Base-by-base conservation (phyloP, 2,888 invertebrate genomes). In the Cryptocephalus moraei region DNA sequence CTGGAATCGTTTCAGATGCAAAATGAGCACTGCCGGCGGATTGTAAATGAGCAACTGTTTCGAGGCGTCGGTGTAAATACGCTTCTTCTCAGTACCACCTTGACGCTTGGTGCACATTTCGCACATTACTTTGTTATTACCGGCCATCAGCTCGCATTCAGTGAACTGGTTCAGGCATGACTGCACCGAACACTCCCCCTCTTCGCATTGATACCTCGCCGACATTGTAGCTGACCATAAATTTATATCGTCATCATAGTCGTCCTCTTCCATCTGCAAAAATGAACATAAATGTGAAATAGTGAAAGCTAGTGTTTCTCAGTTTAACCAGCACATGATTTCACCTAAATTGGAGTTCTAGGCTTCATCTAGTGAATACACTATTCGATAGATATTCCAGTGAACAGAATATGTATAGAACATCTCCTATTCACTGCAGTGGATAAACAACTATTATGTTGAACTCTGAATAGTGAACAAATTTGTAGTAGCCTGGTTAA, bases 1-100 rank as follows among this genome's bases (percentile, higher is more conserved):
- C 73, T 95, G 93, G 74, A 97, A 99, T 52, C 97, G 75, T 72
- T 99, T 99, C 53, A 99, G 72, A 66, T 99, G 97, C 14, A 99
- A 73, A 46, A 96, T 97, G 1, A 99, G 77, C 45, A 97, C 86
- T 4, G 93, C 88, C 0, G 97, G 97, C 22, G 94, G 93, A 63
- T 84, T 83, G 53, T 88, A 89, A 32, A 99, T 84, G 36, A 95
- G 76, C 69, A 90, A 81, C 58, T 90, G 86, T 67, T 90, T 87
- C 1, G 87, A 86, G 39, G 88, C 86, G 62, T 86, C 84, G 1
- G 88, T 87, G 66, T 85, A 82, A 1, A 90, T 79, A 6, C 84
- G 82, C 65, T 86, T 86, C 12, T 81, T 82, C 47, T 80, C 78
- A 47, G 79, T 78, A 38, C 78, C 81, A 56, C 82, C 82, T 52